A percentile compares a stretch with the other conserved stretches of the same genome.
phyloP scores from a whole-genome alignment of 2,888 invertebrate genomes.

The Cerastis leucographa region DNA sequence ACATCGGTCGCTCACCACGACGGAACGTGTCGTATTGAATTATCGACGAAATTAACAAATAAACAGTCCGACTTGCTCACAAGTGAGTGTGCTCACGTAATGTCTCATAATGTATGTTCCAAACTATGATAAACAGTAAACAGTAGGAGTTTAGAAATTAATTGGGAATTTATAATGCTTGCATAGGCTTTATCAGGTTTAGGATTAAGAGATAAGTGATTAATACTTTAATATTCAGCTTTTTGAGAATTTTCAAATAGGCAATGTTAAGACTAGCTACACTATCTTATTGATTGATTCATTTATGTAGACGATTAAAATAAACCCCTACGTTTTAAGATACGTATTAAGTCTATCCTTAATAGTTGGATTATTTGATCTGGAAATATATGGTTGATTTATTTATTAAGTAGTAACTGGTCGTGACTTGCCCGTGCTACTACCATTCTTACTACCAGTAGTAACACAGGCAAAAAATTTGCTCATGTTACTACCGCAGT shows the following conservation, averaged over 20 bases:
- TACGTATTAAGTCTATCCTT: not conserved
- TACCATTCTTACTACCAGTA: too few relatives aligned
- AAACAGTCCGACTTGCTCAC: slow-evolving; percentile 44
- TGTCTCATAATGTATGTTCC: slow-evolving; percentile 21
- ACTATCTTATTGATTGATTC: not conserved
- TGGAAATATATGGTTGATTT: not conserved
- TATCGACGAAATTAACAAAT: slow-evolving; percentile 71
- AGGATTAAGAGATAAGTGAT: slow-evolving; percentile 4
- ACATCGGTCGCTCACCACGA: slow-evolving; percentile 63
- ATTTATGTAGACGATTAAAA: not conserved
- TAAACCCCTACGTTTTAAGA: not conserved
- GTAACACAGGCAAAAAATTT: too few relatives aligned
- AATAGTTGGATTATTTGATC: not conserved
- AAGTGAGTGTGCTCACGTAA: slow-evolving; percentile 46
- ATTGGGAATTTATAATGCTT: slow-evolving; percentile 24
- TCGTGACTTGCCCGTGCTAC: too few relatives aligned
- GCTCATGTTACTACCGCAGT: too few relatives aligned
- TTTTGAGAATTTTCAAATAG: not conserved
- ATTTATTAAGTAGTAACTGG: not conserved
- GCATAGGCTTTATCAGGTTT: slow-evolving; percentile 8
- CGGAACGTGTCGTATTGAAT: slow-evolving; percentile 69
- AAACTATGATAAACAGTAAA: slow-evolving; percentile 42
- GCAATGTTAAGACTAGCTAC: not conserved
- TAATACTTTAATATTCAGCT: not conserved
- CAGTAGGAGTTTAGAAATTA: slow-evolving; percentile 17